Percentiles rank a stretch among this genome's conserved stretches.
Evolutionary conservation across 2,797 vertebrate genomes (phyloP).

Genomic region (Synanceia verrucosa): DNA sequence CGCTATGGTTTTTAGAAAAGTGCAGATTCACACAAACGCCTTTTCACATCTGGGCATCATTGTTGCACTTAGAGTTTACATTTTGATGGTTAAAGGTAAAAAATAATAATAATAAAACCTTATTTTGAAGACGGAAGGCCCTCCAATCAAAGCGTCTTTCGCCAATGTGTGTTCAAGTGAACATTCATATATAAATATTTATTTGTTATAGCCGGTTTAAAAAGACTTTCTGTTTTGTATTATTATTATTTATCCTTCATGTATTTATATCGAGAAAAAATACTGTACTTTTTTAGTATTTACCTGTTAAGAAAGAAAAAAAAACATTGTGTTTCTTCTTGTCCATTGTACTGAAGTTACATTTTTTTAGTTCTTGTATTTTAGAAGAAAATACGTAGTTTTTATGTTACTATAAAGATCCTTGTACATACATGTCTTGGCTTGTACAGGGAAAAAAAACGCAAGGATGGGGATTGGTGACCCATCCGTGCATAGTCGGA

Average conservation of each 20-base stretch:
- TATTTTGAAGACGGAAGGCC: constrained; percentile 89
- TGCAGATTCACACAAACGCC: constrained; percentile 81
- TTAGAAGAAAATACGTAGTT: constrained; percentile 92
- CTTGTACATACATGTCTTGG: constrained; percentile 96
- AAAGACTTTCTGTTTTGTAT: constrained; percentile 90
- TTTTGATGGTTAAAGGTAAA: constrained; percentile 91
- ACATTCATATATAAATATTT: constrained; percentile 99
- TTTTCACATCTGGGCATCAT: constrained; percentile 88
- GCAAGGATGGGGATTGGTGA: constrained; percentile 84
- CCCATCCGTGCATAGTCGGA: constrained; percentile 88
- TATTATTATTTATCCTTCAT: constrained; percentile 96
- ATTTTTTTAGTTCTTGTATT: constrained; percentile 94
- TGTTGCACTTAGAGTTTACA: constrained; percentile 99
- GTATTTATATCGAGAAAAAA: constrained; percentile 98
- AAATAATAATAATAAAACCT: constrained; percentile 81
- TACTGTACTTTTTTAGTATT: constrained; percentile 97
- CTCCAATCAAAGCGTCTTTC: constrained; percentile 88
- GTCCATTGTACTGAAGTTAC: constrained; percentile 92
- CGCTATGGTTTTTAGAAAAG: constrained; percentile 53
- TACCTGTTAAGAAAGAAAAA: constrained; percentile 89
- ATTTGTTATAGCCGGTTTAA: constrained; percentile 99
- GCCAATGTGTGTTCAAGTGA: constrained; percentile 94
- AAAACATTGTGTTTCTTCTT: constrained; percentile 90
- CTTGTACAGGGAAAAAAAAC: constrained; percentile 87
- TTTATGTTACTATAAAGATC: constrained; percentile 89